phyloP scores from a whole-genome alignment of 2,797 vertebrate genomes.

The Anniella stebbinsi region DNA sequence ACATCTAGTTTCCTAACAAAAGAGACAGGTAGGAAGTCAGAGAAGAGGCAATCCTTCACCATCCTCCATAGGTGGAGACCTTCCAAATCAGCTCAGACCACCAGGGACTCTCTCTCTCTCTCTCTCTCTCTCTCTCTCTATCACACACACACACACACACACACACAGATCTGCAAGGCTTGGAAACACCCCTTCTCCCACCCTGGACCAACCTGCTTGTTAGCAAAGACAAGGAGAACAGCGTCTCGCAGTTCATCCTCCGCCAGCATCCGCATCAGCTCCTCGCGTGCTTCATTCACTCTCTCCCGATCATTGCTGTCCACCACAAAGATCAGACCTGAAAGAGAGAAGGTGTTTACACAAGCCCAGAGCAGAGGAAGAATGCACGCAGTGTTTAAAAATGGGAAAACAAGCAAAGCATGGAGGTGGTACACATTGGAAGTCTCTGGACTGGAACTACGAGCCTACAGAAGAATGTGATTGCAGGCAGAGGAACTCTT shows the following conservation, averaged over 20 bases:
- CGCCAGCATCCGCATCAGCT: constrained; percentile 97
- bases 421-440: not conserved
- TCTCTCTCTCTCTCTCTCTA: too few relatives aligned
- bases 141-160: too few relatives aligned
- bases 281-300: constrained; percentile 95
- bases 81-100: not conserved
- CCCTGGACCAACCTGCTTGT: constrained; percentile 89
- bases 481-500: not conserved
- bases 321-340: constrained; percentile 96
- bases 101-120: too few relatives aligned
- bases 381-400: not conserved
- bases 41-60: not conserved
- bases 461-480: not conserved
- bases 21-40: not conserved
- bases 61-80: not conserved
- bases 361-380: not conserved
- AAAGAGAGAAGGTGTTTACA: not conserved
- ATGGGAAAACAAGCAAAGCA: not conserved
- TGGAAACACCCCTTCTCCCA: not conserved
- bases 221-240: constrained; percentile 95
- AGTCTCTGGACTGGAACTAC: not conserved
- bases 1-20: not conserved
- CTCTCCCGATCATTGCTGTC: constrained; percentile 97
- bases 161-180: not conserved
- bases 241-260: constrained; percentile 96